Conservation (phyloP, 2,797 vertebrate species). For the Silurus lanzhouensis region DNA sequence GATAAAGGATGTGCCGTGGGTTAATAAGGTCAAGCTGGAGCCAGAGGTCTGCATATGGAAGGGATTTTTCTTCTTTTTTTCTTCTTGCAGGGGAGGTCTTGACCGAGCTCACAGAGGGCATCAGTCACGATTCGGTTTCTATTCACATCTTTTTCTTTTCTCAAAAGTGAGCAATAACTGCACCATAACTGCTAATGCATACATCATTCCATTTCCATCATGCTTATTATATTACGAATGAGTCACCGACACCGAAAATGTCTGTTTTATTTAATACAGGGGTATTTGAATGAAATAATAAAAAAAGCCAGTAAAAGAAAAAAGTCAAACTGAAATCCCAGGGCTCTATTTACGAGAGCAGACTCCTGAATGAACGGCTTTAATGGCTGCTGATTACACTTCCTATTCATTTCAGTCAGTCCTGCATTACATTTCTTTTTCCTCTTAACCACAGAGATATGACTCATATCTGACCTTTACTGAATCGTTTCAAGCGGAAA, state of each 20-base stretch:
- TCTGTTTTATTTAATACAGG: not conserved
- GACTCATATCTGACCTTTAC: constrained; percentile 26
- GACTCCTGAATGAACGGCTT: constrained; percentile 23
- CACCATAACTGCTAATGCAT: not conserved
- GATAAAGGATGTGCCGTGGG: constrained; percentile 69
- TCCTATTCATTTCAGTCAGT: constrained; percentile 33
- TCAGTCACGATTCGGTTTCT: constrained; percentile 66
- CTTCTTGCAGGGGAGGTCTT: constrained; percentile 21
- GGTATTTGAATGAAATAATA: constrained; percentile 10
- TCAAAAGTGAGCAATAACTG: not conserved
- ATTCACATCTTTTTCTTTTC: constrained; percentile 14
- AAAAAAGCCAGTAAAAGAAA: constrained; percentile 15
- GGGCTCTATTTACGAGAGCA: constrained; percentile 30
- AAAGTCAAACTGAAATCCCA: constrained; percentile 19
- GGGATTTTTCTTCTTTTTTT: constrained; percentile 62
- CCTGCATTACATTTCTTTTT: not conserved
- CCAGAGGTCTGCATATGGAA: constrained; percentile 79
- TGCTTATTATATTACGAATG: not conserved
- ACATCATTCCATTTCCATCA: not conserved
- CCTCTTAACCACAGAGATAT: not conserved
- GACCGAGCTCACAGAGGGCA: constrained; percentile 57
- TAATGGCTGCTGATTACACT: constrained; percentile 41
- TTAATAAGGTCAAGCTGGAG: constrained; percentile 75
- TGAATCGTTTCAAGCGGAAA: not conserved
- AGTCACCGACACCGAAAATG: constrained; percentile 6